Conservation (phyloP, 2,797 vertebrate genomes). For the Pitangus sulphuratus region DNA sequence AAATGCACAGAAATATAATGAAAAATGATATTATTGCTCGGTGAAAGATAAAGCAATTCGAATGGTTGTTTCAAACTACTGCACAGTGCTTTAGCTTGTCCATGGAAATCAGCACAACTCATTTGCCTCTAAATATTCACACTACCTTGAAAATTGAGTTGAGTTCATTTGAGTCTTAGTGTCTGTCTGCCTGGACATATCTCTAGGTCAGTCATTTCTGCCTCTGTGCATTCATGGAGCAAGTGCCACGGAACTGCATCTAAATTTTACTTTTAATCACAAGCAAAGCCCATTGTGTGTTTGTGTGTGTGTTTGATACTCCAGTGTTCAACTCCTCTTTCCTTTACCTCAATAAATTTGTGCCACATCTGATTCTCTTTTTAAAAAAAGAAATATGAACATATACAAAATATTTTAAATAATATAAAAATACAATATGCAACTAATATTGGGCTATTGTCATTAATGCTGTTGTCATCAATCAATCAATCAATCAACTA, state of each 20-base stretch:
- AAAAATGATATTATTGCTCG: slow-evolving; percentile 36
- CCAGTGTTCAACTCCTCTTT: background rate
- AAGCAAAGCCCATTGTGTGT: background rate
- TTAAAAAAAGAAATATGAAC: background rate
- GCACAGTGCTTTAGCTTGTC: background rate
- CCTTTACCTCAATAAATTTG: background rate
- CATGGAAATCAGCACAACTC: background rate
- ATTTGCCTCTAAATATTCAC: background rate
- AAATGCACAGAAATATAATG: slow-evolving; percentile 22
- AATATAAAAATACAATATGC: background rate
- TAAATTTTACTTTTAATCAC: background rate
- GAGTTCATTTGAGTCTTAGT: background rate
- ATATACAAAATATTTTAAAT: background rate
- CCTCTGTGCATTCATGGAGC: fast-evolving
- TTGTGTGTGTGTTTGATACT: background rate
- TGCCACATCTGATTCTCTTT: background rate
- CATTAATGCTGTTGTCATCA: background rate
- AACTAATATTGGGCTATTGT: background rate
- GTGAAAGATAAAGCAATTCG: slow-evolving; percentile 41
- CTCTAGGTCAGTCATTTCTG: background rate
- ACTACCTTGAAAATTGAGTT: background rate
- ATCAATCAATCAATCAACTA: background rate
- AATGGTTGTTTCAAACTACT: background rate
- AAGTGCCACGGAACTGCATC: background rate
- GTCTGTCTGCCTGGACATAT: background rate